Base-by-base conservation (phyloP, 2,888 invertebrate genomes). In the Abscondita cerata region DNA sequence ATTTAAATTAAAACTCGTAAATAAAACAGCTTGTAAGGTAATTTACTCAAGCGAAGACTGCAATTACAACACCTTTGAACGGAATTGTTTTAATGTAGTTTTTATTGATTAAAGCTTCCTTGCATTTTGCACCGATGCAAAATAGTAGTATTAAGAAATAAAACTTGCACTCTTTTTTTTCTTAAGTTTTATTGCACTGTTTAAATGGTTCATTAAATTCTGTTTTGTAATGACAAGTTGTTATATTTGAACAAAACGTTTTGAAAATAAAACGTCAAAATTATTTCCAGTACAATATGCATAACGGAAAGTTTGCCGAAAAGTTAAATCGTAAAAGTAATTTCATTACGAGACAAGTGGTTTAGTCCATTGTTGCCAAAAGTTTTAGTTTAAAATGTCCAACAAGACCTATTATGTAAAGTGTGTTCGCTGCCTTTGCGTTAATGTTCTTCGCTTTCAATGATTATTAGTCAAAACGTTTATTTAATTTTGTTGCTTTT, bases 321-420 rank as follows among this genome's bases (percentile, higher is more conserved):
- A 52, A 46, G 54, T 25, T 46, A 54, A 53, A 46, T 46, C 33
- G 34, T 12, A 54, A 54, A 54, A 54, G 48, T 56, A 48, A 56
- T 56, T 56, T 56, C 56, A 56, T 56, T 56, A 56, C 19, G 34
- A 54, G 36, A 36, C 48, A 20, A 48, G 56, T 18, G 56, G 48
- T 36, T 48, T 48, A 25, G 48, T 13, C 56, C 56, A 56, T 56
- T 56, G 56, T 56, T 48, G 8, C 33, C 36, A 25, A 40, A 56
- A 56, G 44, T 56, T 56, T 47, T 56, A 38, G 47, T 33, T 56
- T 36, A 48, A 48, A 47, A 48, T 33, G 53, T 46, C 34, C 16
- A 55, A 55, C 55, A 47, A 46, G 46, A 52, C 31, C 20, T 44
- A 36, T 46, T 54, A 33, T 46, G 36, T 36, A 8, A 36, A 36